Percentiles rank a stretch among this genome's conserved stretches.
These are phyloP conservation scores for Amblyopsis rosae DNA, from an alignment of 2,113 vertebrate species.

Conservation along the genomic window DNA sequence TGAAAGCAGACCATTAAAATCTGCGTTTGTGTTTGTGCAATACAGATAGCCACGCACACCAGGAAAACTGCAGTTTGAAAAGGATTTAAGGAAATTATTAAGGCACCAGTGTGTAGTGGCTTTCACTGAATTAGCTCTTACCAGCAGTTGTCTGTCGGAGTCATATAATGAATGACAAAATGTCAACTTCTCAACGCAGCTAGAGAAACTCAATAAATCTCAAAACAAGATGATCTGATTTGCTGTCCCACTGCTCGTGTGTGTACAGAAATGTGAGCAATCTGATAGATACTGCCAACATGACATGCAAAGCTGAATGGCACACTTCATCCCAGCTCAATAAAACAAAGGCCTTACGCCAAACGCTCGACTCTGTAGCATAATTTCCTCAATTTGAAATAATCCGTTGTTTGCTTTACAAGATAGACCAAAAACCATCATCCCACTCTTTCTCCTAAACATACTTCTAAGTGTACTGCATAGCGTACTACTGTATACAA, in stretches of 20 bases:
- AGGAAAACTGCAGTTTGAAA: constrained; percentile 39
- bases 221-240: constrained; percentile 34
- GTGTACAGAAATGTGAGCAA: background rate
- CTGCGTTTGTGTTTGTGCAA: constrained; percentile 14
- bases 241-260: constrained; percentile 14
- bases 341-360: constrained; percentile 19
- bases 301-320: constrained; percentile 19
- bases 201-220: constrained; percentile 45
- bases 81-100: constrained; percentile 37
- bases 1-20: constrained; percentile 6
- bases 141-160: constrained; percentile 41
- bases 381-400: too few relatives aligned
- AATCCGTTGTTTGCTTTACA: too few relatives aligned
- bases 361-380: background rate
- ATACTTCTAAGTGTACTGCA: too few relatives aligned
- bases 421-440: too few relatives aligned
- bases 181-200: constrained; percentile 30
- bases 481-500: too few relatives aligned
- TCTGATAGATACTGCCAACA: constrained; percentile 26
- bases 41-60: constrained; percentile 15
- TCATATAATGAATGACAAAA: constrained; percentile 30
- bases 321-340: constrained; percentile 17
- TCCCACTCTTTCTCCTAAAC: too few relatives aligned
- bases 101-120: constrained; percentile 21
- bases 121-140: constrained; percentile 43